Evolutionary conservation across 2,113 vertebrate genomes (phyloP).

Genomic region (Dromaius novaehollandiae): DNA sequence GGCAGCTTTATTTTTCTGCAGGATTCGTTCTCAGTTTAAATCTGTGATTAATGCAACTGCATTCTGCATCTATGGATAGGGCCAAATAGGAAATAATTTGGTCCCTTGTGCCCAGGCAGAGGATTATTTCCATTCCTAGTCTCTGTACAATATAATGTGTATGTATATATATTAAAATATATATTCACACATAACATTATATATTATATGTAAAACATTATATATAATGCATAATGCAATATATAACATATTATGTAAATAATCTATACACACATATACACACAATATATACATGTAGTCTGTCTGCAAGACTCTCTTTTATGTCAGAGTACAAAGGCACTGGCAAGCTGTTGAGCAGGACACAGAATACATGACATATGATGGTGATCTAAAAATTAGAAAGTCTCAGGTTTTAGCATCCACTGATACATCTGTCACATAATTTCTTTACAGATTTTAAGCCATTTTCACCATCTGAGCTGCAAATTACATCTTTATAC

Average conservation of each 20-base stretch:
- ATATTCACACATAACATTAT: too few species aligned
- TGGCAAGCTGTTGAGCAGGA: background rate
- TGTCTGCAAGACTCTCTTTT: background rate
- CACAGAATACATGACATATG: background rate
- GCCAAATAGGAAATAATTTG: background rate
- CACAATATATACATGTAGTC: background rate
- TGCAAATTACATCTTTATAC: constrained; percentile 2
- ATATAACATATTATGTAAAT: background rate
- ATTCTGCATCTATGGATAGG: background rate
- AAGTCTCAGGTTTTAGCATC: background rate
- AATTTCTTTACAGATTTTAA: background rate
- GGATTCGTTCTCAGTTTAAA: background rate
- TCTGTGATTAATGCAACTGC: background rate
- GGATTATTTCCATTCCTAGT: background rate
- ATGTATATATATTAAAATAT: too few species aligned
- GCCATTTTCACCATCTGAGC: constrained; percentile 13
- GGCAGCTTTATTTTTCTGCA: background rate
- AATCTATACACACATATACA: background rate
- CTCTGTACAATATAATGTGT: background rate
- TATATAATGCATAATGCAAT: background rate
- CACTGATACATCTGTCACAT: background rate
- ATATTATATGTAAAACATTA: background rate
- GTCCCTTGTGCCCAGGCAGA: background rate
- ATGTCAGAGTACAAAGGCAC: background rate
- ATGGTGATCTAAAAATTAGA: background rate